phyloP scores from a whole-genome alignment of 2,888 invertebrate genomes.

The Pseudococcus jackbeardsleyi region DNA sequence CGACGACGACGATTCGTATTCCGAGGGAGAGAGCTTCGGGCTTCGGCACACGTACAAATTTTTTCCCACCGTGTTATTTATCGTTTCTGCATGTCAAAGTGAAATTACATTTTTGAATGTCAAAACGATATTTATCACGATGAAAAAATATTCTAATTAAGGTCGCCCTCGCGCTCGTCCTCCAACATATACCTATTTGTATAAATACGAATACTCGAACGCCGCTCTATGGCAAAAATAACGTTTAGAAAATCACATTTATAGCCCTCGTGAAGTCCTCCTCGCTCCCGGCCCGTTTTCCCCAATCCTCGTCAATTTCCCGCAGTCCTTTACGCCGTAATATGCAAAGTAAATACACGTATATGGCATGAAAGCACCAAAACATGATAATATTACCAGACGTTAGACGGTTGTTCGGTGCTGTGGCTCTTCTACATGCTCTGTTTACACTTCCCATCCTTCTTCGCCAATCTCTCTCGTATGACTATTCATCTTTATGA shows the following conservation, averaged over 20 bases:
- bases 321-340: too few relatives aligned
- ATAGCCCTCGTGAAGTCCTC: neutral
- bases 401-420: neutral
- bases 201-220: too few relatives aligned
- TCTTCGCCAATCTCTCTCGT: neutral
- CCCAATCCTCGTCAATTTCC: neutral
- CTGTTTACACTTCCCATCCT: too few relatives aligned
- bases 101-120: constrained; percentile 47
- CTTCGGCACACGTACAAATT: neutral
- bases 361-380: neutral
- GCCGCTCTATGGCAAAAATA: neutral
- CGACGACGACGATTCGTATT: neutral
- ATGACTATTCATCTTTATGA: constrained; percentile 54
- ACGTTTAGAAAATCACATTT: neutral
- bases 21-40: neutral
- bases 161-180: neutral
- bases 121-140: constrained; percentile 49
- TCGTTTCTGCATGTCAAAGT: constrained; percentile 20
- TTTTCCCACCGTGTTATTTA: constrained; percentile 13
- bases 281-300: neutral
- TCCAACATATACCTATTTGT: neutral
- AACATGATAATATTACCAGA: constrained; percentile 10
- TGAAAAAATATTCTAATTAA: constrained; percentile 18
- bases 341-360: too few relatives aligned
- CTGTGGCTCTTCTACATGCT: neutral